Evolutionary conservation across 2,888 invertebrate genomes (phyloP).

Genomic region (Agrochola circellaris): DNA sequence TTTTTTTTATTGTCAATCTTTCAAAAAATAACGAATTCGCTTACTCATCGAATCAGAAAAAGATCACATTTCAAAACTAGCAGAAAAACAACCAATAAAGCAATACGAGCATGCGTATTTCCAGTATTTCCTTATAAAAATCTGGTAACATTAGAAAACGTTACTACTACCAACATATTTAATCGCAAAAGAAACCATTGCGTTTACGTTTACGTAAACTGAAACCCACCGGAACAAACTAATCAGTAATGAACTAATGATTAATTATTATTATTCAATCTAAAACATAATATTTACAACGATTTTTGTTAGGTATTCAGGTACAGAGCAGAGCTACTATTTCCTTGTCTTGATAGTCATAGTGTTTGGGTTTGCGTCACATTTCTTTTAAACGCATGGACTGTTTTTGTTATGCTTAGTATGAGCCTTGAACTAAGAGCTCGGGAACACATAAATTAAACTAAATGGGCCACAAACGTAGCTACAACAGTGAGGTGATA

Average conservation of each 20-base stretch:
- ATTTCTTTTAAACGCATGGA: conserved; percentile 18
- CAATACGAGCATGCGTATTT: not conserved
- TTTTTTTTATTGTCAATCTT: not conserved
- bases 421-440: not conserved
- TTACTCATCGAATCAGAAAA: not conserved
- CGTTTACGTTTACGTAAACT: not conserved
- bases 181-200: not conserved
- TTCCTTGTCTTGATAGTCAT: conserved; percentile 4
- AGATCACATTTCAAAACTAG: not conserved
- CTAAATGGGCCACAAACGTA: not conserved
- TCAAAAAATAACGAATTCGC: not conserved
- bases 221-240: not conserved
- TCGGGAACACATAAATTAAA: conserved; percentile 13
- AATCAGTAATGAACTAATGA: too few species aligned
- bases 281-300: not conserved
- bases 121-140: not conserved
- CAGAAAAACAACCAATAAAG: not conserved
- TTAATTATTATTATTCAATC: not conserved
- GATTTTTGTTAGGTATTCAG: not conserved
- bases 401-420: conserved; percentile 14
- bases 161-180: not conserved
- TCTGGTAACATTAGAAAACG: not conserved
- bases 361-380: conserved; percentile 30
- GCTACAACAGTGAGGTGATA: conserved; percentile 26
- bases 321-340: not conserved